Percentiles rank a stretch among this genome's conserved stretches.
Evolutionary conservation across 2,113 vertebrate genomes (phyloP).

Genomic region (Bettongia penicillata): DNA sequence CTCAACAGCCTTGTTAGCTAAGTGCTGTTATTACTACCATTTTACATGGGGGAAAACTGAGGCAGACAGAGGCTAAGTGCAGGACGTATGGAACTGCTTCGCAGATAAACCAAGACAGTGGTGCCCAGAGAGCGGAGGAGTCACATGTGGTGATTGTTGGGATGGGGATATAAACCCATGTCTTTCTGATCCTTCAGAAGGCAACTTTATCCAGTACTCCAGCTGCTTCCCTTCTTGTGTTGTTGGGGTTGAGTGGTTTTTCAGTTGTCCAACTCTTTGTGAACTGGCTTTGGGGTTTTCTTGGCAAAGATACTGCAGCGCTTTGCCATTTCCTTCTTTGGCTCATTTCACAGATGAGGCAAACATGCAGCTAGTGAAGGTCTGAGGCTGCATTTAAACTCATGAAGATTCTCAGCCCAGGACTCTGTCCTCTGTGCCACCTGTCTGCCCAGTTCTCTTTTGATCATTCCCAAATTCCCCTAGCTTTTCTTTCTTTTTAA

Average conservation of each 20-base stretch:
- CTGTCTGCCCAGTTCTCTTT: neutral
- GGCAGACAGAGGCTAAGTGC: neutral
- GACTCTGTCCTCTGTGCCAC: too few relatives aligned
- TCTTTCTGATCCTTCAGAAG: neutral
- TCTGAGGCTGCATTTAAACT: neutral
- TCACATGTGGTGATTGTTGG: neutral
- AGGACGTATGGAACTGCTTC: neutral
- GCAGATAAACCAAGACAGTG: neutral
- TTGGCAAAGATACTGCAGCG: neutral
- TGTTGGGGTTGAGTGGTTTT: neutral
- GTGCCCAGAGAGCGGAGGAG: neutral
- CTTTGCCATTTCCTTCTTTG: neutral
- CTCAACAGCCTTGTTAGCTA: neutral
- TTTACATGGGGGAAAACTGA: neutral
- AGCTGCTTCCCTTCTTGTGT: neutral
- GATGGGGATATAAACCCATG: neutral
- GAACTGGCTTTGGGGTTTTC: neutral
- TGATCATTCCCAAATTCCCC: neutral
- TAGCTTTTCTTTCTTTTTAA: neutral
- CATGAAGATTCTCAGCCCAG: neutral
- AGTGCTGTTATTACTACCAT: neutral
- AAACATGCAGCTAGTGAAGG: neutral
- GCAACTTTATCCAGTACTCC: neutral
- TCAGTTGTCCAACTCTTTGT: neutral
- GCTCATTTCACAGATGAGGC: neutral